A percentile compares a stretch with the other conserved stretches of the same genome.
These are phyloP conservation scores for Aphidius ervi DNA, from an alignment of 1,140 invertebrate species.

Conservation along the genomic window DNA sequence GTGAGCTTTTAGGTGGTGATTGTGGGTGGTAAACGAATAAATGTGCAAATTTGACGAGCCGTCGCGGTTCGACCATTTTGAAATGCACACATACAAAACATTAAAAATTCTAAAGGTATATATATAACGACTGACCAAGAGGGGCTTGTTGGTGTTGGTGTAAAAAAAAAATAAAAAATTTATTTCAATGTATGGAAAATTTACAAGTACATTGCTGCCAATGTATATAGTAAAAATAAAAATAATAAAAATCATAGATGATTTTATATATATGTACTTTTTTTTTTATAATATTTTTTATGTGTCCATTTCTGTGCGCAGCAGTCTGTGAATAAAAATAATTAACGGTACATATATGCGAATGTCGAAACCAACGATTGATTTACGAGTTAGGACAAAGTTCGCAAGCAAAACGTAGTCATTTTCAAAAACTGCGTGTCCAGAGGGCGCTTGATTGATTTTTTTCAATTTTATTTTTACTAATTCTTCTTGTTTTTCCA, in stretches of 20 bases:
- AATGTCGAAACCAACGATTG: constrained; percentile 39
- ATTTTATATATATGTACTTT: too few relatives aligned
- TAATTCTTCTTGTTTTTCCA: neutral
- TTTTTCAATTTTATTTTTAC: constrained; percentile 15
- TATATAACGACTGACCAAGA: neutral
- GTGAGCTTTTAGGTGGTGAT: constrained; percentile 27
- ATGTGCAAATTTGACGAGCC: constrained; percentile 45
- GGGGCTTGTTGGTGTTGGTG: too few relatives aligned
- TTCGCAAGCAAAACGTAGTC: constrained; percentile 27
- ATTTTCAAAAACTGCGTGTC: constrained; percentile 42
- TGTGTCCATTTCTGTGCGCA: constrained; percentile 32
- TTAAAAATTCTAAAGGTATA: neutral
- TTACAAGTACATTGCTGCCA: too few relatives aligned
- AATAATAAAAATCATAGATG: too few relatives aligned
- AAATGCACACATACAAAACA: constrained; percentile 24
- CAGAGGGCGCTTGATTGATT: constrained; percentile 31
- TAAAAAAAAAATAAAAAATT: too few relatives aligned
- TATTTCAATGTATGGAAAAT: too few relatives aligned
- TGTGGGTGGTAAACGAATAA: constrained; percentile 41
- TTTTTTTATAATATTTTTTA: neutral
- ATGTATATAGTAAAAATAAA: too few relatives aligned
- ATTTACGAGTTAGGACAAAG: constrained; percentile 36
- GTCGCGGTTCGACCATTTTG: constrained; percentile 24
- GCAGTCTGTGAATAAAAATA: constrained; percentile 41
- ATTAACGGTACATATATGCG: constrained; percentile 37